A percentile compares a stretch with the other conserved stretches of the same genome.
Conservation (phyloP, 2,888 invertebrate species). For the Papilio elwesi region DNA sequence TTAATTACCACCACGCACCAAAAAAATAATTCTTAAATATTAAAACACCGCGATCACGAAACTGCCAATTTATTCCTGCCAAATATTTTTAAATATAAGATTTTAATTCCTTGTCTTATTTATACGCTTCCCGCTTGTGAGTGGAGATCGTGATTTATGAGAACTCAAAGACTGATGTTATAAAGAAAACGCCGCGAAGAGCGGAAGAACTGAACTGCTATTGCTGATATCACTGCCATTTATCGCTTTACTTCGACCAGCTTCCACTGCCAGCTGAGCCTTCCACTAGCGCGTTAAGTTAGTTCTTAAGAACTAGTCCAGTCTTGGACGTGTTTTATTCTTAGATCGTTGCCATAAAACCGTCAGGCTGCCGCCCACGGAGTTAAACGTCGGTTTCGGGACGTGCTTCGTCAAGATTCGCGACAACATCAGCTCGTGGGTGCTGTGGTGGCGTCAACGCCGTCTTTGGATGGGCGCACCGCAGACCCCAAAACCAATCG, state of each 20-base stretch:
- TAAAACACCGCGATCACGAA: slow-evolving; percentile 53
- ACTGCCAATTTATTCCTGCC: slow-evolving; percentile 61
- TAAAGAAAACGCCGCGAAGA: slow-evolving; percentile 38
- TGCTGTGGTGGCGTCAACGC: slow-evolving; percentile 81
- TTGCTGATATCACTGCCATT: slow-evolving; percentile 63
- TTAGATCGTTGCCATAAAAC: slow-evolving; percentile 49
- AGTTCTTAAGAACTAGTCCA: slow-evolving; percentile 52
- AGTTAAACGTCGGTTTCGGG: slow-evolving; percentile 47
- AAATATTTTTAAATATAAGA: slow-evolving; percentile 50
- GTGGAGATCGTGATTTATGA: slow-evolving; percentile 50
- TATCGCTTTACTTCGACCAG: slow-evolving; percentile 62
- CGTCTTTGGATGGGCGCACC: slow-evolving; percentile 82
- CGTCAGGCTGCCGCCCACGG: slow-evolving; percentile 55
- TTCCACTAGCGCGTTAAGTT: slow-evolving; percentile 63
- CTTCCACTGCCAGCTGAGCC: slow-evolving; percentile 70
- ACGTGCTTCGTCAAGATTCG: slow-evolving; percentile 73
- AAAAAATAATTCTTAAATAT: slow-evolving; percentile 63
- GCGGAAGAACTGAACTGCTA: slow-evolving; percentile 50
- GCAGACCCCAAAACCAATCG: slow-evolving; percentile 76
- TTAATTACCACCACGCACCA: slow-evolving; percentile 60
- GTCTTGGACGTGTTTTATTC: slow-evolving; percentile 47
- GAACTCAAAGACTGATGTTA: slow-evolving; percentile 57
- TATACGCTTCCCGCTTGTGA: slow-evolving; percentile 66
- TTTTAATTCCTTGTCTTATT: slow-evolving; percentile 58
- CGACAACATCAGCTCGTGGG: slow-evolving; percentile 79